Conservation (phyloP, 92 coral and sea anemone genomes). For the Isaurus tuberculatus region DNA sequence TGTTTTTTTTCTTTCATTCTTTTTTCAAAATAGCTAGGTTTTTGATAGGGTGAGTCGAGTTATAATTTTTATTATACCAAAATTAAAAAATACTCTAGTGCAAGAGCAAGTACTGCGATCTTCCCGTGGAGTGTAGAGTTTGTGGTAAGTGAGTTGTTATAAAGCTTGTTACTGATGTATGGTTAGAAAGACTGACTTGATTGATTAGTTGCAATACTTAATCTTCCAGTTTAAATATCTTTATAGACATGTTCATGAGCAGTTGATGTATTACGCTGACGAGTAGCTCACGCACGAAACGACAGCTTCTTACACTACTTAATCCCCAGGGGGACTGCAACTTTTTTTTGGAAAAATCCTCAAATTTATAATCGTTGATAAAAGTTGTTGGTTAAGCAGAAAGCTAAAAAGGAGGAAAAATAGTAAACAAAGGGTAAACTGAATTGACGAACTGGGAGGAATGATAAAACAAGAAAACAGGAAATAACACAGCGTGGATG, state of each 20-base stretch:
- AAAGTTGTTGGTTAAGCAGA: background rate
- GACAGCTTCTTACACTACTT: no score
- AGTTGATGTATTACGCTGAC: no score
- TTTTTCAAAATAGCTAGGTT: no score
- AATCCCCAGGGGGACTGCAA: no score
- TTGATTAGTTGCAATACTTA: no score
- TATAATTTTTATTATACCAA: background rate
- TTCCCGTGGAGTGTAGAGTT: constrained; percentile 97
- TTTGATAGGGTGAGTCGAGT: background rate
- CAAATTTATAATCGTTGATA: no score
- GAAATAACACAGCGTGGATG: no score
- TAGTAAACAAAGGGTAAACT: constrained; percentile 3
- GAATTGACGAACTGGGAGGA: background rate
- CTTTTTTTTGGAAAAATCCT: no score
- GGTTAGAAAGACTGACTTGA: background rate
- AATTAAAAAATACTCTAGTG: constrained; percentile 48
- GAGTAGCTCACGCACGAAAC: no score
- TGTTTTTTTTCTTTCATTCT: no score
- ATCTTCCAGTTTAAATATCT: background rate
- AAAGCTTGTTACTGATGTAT: background rate
- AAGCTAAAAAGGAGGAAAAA: background rate
- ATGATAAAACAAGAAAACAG: background rate
- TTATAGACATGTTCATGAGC: background rate
- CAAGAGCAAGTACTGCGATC: constrained; percentile 97
- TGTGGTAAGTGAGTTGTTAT: constrained; percentile 73